Conservation (phyloP, 2,888 invertebrate species). For the Sipha maydis region DNA sequence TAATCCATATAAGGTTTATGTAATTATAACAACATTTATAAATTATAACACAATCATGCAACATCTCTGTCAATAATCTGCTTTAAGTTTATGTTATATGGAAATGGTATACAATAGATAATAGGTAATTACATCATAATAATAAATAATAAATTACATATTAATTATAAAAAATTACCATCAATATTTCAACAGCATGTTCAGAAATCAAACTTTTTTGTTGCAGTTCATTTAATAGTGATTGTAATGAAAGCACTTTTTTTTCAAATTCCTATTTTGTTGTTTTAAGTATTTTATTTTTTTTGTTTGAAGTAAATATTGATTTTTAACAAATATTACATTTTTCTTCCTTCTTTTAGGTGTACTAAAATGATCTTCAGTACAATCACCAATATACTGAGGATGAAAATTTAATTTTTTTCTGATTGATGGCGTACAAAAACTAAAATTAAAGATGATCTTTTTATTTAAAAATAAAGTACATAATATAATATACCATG, state of each 20-base stretch:
- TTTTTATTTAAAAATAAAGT: conserved; percentile 12
- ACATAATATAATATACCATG: conserved; percentile 10
- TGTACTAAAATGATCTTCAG: conserved; percentile 3
- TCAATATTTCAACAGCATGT: too few species aligned
- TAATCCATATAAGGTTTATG: background rate
- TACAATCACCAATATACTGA: conserved; percentile 2
- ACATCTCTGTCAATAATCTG: conserved; percentile 1
- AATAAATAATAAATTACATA: too few species aligned
- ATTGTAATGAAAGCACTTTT: conserved; percentile 13
- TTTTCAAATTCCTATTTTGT: conserved; percentile 10
- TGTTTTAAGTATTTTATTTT: conserved; percentile 14
- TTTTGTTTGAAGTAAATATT: conserved; percentile 15
- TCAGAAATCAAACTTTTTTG: background rate
- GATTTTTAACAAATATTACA: conserved; percentile 19
- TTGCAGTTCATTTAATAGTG: conserved; percentile 10
- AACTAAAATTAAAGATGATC: conserved; percentile 14
- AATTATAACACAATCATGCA: background rate
- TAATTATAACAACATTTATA: background rate
- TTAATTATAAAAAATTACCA: too few species aligned
- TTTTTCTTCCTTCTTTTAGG: conserved; percentile 1
- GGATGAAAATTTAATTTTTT: conserved; percentile 7
- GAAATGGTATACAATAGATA: too few species aligned
- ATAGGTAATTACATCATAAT: too few species aligned
- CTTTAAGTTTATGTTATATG: too few species aligned
- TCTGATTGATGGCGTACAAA: background rate